Evolutionary conservation across 2,113 vertebrate species (phyloP).

Genomic region (Tragulus kanchil): DNA sequence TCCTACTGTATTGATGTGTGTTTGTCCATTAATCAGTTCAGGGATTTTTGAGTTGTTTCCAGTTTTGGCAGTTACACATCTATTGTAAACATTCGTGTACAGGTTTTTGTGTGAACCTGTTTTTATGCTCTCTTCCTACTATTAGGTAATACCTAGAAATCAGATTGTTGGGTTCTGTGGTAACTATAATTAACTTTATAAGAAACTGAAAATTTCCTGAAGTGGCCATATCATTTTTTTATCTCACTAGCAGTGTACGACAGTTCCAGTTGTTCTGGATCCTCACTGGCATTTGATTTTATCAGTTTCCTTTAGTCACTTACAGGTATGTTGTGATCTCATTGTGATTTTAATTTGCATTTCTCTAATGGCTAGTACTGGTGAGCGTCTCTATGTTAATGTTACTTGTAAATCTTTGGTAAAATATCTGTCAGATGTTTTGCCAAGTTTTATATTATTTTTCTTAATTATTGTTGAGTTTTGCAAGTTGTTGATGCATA

Average conservation of each 20-base stretch:
- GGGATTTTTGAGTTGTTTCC: neutral
- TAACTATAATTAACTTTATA: constrained; percentile 9
- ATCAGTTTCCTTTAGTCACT: neutral
- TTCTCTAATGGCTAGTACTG: neutral
- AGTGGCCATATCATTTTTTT: neutral
- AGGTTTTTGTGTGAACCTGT: neutral
- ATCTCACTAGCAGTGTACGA: neutral
- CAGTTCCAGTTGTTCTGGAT: neutral
- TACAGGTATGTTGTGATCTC: neutral
- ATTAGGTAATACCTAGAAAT: neutral
- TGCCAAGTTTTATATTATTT: neutral
- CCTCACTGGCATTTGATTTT: neutral
- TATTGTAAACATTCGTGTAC: neutral
- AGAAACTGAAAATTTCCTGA: neutral
- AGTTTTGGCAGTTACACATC: constrained; percentile 21
- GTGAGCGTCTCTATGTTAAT: neutral
- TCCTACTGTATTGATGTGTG: neutral
- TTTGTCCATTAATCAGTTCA: constrained; percentile 11
- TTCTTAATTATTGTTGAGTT: neutral
- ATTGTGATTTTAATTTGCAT: neutral
- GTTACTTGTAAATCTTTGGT: neutral
- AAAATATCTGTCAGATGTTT: neutral
- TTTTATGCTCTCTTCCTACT: constrained; percentile 32
- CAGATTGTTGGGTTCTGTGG: neutral
- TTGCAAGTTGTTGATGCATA: neutral